A percentile compares a stretch with the other conserved stretches of the same genome.
Evolutionary conservation across 2,113 vertebrate species (phyloP).

Genomic region (Meleagris gallopavo): DNA sequence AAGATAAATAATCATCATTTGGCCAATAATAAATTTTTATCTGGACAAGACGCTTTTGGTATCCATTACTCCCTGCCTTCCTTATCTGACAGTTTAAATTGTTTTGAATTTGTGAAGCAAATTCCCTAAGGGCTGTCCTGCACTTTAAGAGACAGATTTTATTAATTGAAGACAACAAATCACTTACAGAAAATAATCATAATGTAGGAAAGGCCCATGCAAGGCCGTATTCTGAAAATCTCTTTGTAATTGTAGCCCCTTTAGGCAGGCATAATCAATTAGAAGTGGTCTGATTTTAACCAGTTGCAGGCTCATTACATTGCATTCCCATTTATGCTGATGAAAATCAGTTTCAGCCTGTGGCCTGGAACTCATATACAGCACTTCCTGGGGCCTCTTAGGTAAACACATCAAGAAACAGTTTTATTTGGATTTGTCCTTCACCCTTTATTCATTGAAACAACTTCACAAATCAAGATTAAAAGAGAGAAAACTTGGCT

Average conservation of each 20-base stretch:
- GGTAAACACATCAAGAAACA: constrained; percentile 77
- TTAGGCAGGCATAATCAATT: constrained; percentile 78
- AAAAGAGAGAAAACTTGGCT: constrained; percentile 52
- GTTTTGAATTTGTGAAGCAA: constrained; percentile 70
- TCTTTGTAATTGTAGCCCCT: constrained; percentile 74
- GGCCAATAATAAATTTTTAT: constrained; percentile 6
- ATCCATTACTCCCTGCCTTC: constrained; percentile 10
- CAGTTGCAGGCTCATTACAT: constrained; percentile 78
- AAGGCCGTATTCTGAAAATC: constrained; percentile 61
- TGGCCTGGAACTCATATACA: constrained; percentile 78
- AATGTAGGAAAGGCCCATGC: constrained; percentile 63
- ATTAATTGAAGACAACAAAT: constrained; percentile 79
- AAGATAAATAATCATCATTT: constrained; percentile 33
- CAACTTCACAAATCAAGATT: constrained; percentile 68
- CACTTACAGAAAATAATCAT: constrained; percentile 70
- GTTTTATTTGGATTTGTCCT: constrained; percentile 73
- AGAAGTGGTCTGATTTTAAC: constrained; percentile 79
- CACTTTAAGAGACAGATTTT: constrained; percentile 70
- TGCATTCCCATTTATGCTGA: constrained; percentile 76
- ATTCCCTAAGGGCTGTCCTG: constrained; percentile 67
- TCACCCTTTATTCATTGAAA: constrained; percentile 66
- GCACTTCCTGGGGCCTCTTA: constrained; percentile 75
- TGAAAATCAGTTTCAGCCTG: constrained; percentile 77
- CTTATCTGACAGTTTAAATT: constrained; percentile 45
- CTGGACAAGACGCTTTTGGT: constrained; percentile 30